Evolutionary conservation across 2,113 vertebrate genomes (phyloP).

Genomic region (Saguinus midas): DNA sequence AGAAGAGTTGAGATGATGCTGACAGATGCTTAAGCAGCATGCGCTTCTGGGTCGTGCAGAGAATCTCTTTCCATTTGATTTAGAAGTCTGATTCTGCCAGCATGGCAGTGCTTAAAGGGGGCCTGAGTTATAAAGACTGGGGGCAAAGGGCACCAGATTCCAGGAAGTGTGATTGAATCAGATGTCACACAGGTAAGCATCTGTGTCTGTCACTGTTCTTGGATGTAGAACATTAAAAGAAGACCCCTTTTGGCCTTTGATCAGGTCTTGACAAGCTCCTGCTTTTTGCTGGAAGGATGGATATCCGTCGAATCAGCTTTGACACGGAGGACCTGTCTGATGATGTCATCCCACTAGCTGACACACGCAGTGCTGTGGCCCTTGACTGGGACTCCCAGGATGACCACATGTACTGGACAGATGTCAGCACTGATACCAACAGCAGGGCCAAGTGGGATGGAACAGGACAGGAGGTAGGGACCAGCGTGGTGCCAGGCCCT

Average conservation of each 20-base stretch:
- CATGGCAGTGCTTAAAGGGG: background rate
- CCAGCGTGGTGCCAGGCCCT: background rate
- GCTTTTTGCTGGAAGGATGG: slow-evolving; percentile 99
- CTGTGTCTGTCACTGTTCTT: slow-evolving; percentile 87
- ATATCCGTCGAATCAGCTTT: slow-evolving; percentile 99
- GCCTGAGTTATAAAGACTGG: background rate
- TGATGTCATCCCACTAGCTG: slow-evolving; percentile 96
- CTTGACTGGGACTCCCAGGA: slow-evolving; percentile 96
- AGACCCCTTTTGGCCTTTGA: slow-evolving; percentile 99
- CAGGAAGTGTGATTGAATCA: slow-evolving; percentile 39
- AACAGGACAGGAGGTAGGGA: slow-evolving; percentile 92
- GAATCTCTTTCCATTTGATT: background rate
- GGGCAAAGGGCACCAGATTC: slow-evolving; percentile 19
- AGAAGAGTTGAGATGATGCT: background rate
- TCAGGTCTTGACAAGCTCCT: slow-evolving; percentile 99
- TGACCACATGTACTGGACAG: slow-evolving; percentile 98
- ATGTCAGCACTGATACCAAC: slow-evolving; percentile 98
- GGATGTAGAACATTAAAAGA: slow-evolving; percentile 98
- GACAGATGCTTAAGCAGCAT: background rate
- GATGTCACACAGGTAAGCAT: slow-evolving; percentile 74
- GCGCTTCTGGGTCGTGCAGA: background rate
- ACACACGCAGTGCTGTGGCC: slow-evolving; percentile 97
- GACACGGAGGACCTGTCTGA: slow-evolving; percentile 98
- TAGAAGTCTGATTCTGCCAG: background rate
- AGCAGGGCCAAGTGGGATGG: slow-evolving; percentile 98